Percentiles rank a stretch among this genome's conserved stretches.
Evolutionary conservation across 30 jellyfish, hydroid and myxozoan species (phyloP).

Genomic region (Hydractinia echinata): DNA sequence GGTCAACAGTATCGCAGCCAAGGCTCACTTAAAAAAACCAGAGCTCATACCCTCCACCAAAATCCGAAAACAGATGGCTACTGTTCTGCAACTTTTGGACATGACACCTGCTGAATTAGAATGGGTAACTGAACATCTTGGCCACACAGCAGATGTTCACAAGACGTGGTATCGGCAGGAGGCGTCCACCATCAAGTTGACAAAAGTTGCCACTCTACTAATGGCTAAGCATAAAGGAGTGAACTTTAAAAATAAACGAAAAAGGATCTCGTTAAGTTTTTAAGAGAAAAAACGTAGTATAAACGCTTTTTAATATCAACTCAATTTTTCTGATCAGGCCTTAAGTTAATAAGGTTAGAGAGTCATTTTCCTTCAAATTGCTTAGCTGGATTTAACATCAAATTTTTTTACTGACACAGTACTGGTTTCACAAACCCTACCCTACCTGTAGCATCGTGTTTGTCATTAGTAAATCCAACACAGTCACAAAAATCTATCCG

Average conservation of each 20-base stretch:
- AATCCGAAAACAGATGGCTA: conserved; percentile 24
- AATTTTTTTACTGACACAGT: no score
- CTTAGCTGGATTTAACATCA: no score
- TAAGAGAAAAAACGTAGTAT: no score
- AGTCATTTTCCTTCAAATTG: no score
- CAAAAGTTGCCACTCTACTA: conserved; percentile 25
- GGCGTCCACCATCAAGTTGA: conserved; percentile 18
- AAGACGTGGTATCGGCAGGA: conserved; percentile 32
- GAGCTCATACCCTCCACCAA: conserved; percentile 38
- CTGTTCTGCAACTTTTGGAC: conserved; percentile 28
- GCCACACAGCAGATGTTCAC: conserved; percentile 31
- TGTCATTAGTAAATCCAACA: no score
- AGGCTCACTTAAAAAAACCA: conserved; percentile 20
- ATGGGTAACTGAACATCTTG: conserved; percentile 34
- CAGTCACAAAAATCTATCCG: no score
- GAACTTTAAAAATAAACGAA: conserved; percentile 15
- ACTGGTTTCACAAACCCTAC: no score
- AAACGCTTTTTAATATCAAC: no score
- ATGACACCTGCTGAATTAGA: conserved; percentile 31
- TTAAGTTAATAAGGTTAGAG: no score
- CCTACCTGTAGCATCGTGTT: no score
- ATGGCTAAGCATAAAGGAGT: conserved; percentile 34
- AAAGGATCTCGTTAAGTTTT: neutral
- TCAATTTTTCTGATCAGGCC: no score
- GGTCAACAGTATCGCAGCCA: conserved; percentile 16